A percentile compares a stretch with the other conserved stretches of the same genome.
Conservation (phyloP, 2,797 vertebrate species). For the Manis javanica region DNA sequence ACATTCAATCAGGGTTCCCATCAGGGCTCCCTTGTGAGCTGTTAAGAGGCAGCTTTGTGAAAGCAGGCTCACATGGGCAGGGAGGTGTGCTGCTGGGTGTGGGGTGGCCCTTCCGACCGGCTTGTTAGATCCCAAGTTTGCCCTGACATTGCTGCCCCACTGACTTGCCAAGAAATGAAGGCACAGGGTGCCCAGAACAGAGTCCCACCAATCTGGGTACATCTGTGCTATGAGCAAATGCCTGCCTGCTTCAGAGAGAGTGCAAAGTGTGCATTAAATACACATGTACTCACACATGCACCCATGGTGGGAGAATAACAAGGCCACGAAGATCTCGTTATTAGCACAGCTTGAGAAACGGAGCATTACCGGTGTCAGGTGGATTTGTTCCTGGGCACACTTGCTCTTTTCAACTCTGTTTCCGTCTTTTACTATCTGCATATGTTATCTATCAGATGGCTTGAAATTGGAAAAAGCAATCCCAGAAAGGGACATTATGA, state of each 20-base stretch:
- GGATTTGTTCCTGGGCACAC: rapidly evolving
- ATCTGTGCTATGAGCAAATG: too few relatives aligned
- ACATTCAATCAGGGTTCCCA: background rate
- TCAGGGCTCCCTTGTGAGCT: background rate
- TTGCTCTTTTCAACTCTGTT: rapidly evolving
- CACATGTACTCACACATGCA: rapidly evolving
- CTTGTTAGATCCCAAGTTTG: rapidly evolving
- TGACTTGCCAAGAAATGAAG: background rate
- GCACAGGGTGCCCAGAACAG: rapidly evolving
- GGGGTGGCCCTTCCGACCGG: background rate
- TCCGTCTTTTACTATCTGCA: background rate
- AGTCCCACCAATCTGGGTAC: background rate
- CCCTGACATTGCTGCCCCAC: rapidly evolving
- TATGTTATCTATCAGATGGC: background rate
- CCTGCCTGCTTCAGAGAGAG: background rate
- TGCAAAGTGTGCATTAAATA: background rate
- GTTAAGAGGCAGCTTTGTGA: background rate
- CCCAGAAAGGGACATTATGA: background rate
- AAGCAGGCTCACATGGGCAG: background rate
- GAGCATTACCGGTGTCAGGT: rapidly evolving
- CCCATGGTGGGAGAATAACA: too few relatives aligned
- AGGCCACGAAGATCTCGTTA: rapidly evolving
- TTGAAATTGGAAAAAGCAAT: background rate
- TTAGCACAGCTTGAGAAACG: background rate
- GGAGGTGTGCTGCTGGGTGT: rapidly evolving